Evolutionary conservation across 2,797 vertebrate species (phyloP), one percentile per base, ranked within the genome.

Genomic region (Melanotaenia maccullochi): DNA sequence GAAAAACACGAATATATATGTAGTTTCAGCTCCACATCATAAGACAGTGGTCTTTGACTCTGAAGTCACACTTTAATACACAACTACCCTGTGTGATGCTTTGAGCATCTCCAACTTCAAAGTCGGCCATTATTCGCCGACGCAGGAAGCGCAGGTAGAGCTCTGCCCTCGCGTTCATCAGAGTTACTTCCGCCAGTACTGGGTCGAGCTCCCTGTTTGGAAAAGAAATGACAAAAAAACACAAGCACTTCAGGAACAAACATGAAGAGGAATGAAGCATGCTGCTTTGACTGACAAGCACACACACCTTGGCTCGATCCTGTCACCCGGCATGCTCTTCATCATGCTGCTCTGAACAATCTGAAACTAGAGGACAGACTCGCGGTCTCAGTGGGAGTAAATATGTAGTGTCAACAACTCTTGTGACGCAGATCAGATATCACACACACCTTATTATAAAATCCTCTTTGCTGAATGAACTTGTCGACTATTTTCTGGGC

Each of bases 161-260:
- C 83, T 99, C 98, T 0, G 97, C 95, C 60, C 97, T 95, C 0
- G 98, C 96, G 0, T 98, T 99, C 98, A 99, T 99, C 84, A 99
- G 85, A 14, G 97, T 97, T 28, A 99, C 97, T 79, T 99, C 98
- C 25, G 96, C 90, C 82, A 99, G 92, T 16, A 99, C 93, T 0
- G 98, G 96, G 83, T 99, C 98, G 78, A 99, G 91, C 67, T 99
- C 97, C 88, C 97, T 99, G 89, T 57, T 87, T 18, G 42, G 2
- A n/a, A 0, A 14, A 64, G 9, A 75, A 35, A 71, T 0, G 30
- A 76, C 0, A 14, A 14, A 22, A 60, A 9, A 76, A 68, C n/a
- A 4, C 30, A 40, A 55, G 33, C 32, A 60, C 18, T 9, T 14
- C 4, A 58, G 22, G 70, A 18, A 64, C n/a, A 60, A 38, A 68